Evolutionary conservation across 2,113 vertebrate genomes (phyloP), one percentile per base, ranked within the genome.

Genomic region (Morone saxatilis): DNA sequence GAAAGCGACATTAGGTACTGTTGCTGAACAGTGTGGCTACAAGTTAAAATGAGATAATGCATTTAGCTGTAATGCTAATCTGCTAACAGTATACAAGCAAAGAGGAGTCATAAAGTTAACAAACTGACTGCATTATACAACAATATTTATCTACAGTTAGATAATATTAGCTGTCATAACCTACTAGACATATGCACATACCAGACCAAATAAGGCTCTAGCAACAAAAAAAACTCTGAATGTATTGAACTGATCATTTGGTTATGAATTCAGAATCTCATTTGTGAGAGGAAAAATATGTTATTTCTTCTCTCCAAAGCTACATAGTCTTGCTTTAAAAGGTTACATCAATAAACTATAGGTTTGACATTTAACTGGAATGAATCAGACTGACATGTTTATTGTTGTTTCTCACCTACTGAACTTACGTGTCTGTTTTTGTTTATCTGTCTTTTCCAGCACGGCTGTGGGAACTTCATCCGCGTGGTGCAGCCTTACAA

Each of bases 401-500:
- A 74, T 61, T 54, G 11, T 56, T n/a, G 16, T 31, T 19, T 36
- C 25, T 79, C 45, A 31, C 40, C 43, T 8, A n/a, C 31, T 62
- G 71, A 79, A 76, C 61, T 67, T 1, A 38, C 31, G 4, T 66
- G 36, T 47, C 1, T 78, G 0, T 75, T 6, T 80, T 11, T 82
- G 17, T 88, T 69, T 65, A 8, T 77, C 43, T 79, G n/a, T 65
- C 5, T 74, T 68, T 86, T 90, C 81, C 81, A 99, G 98, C 97
- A 99, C 0, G 98, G 98, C 80, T 99, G 98, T 90, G 98, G 98
- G 56, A 99, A 99, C 90, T 99, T 99, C 31, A 95, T 99, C 74
- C 96, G 98, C 0, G 98, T 99, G 62, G 96, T 99, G 84, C 97
- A 99, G 91, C 95, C 96, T 0, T 99, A 96, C 89, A 99, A 99